phyloP scores from a whole-genome alignment of 2,113 vertebrate species.

The Ia io region DNA sequence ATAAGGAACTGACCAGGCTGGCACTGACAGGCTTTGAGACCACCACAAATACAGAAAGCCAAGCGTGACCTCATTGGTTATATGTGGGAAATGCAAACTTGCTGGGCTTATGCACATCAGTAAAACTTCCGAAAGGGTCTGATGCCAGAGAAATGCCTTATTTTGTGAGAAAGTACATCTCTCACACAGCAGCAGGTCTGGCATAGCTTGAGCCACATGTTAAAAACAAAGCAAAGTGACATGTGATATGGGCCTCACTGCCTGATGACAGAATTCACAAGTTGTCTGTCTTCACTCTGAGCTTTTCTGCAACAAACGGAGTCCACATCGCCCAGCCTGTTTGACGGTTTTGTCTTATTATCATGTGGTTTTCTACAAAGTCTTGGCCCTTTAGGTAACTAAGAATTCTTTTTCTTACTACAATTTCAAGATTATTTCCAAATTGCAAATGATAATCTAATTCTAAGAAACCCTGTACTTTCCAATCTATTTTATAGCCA shows the following conservation, averaged over 20 bases:
- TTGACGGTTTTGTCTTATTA: neutral
- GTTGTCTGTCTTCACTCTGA: conserved; percentile 67
- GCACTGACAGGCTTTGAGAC: neutral
- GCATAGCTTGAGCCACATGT: conserved; percentile 65
- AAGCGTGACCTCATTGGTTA: conserved; percentile 32
- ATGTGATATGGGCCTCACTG: conserved; percentile 42
- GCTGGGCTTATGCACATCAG: conserved; percentile 31
- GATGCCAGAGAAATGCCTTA: conserved; percentile 72
- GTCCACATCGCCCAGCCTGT: neutral
- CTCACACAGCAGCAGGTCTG: conserved; percentile 71
- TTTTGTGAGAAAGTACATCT: conserved; percentile 74
- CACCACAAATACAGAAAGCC: conserved; percentile 37
- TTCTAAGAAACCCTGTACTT: conserved; percentile 2
- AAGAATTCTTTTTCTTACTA: neutral
- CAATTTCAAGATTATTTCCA: neutral
- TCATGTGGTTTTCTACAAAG: conserved; percentile 27
- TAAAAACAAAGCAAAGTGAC: conserved; percentile 73
- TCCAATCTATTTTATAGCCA: neutral
- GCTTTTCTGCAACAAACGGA: conserved; percentile 63
- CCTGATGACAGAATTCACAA: conserved; percentile 70
- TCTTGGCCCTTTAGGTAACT: conserved; percentile 36
- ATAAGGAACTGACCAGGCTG: neutral
- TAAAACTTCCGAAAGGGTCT: conserved; percentile 57
- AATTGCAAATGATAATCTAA: conserved; percentile 26
- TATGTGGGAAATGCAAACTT: conserved; percentile 48